These are phyloP conservation scores for Hippoglossus stenolepis DNA, from an alignment of 2,113 vertebrate species.

Conservation along the genomic window DNA sequence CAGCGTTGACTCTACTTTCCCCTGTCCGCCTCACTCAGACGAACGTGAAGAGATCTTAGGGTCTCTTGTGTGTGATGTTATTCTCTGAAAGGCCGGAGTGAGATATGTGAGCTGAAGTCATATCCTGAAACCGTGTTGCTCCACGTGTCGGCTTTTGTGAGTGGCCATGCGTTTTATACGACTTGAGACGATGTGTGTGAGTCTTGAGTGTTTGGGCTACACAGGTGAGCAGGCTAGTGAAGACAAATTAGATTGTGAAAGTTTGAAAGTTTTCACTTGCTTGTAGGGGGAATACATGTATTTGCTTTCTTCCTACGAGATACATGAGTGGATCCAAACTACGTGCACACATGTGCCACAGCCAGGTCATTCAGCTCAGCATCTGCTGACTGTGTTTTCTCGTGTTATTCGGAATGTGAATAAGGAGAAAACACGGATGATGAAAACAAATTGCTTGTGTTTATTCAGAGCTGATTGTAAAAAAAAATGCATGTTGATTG, in stretches of 20 bases:
- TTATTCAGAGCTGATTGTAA: no score
- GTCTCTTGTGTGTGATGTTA: slow-evolving; percentile 42
- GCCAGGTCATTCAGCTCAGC: no score
- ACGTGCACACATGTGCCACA: no score
- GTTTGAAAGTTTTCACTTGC: no score
- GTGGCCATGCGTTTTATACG: slow-evolving; percentile 9
- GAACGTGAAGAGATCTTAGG: slow-evolving; percentile 46
- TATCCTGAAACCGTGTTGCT: slow-evolving; percentile 16
- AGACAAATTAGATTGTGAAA: background rate
- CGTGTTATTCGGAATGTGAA: no score
- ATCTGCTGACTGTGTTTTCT: no score
- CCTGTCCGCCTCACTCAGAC: slow-evolving; percentile 49
- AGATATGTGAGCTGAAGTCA: slow-evolving; percentile 53
- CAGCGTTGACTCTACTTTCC: slow-evolving; percentile 48
- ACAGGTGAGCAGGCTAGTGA: slow-evolving; percentile 16
- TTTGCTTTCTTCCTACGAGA: no score
- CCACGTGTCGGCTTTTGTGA: slow-evolving; percentile 27
- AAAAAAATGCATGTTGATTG: no score
- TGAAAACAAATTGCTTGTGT: no score
- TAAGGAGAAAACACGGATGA: no score
- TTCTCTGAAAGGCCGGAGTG: slow-evolving; percentile 46
- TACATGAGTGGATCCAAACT: no score
- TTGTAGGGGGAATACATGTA: no score
- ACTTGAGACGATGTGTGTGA: background rate
- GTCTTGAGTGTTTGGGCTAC: background rate